Evolutionary conservation across 64 coral and sea anemone genomes (phyloP), one percentile per base, ranked within the genome.

Genomic region (Porites australiensis): DNA sequence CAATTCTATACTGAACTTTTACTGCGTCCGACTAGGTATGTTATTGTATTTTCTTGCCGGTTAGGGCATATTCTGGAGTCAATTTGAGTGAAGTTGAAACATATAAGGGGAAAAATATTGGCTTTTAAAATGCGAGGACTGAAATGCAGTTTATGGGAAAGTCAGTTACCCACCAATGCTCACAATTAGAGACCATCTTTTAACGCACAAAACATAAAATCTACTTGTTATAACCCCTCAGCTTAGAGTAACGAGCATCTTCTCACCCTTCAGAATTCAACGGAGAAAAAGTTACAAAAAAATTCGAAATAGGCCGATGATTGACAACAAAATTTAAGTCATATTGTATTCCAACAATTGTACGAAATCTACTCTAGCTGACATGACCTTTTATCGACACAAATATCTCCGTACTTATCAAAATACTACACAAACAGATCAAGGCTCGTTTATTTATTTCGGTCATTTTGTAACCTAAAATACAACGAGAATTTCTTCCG

Each of bases 381-480:
- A 84, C 81, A 84, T 20, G 62, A 84, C 48, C 81, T 68, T 45
- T 68, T 84, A 83, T 69, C 61, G 2, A 6, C 8, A 15, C 63
- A 44, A 47, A 69, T 9, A 84, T 84, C 81, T 22, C 63, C 69
- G 81, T 68, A 63, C 65, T 84, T 13, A 68, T 46, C 16, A 18
- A 21, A 57, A 67, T 51, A 50, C 81, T 51, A 84, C 62, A 84
- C 67, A 84, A 84, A 67, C 44, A 68, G 19, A 84, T 84, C 64
- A 11, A 13, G 45, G 16, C 22, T 20, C 45, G 2, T 6, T 43
- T 6, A 43, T 62, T 27, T 60, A 62, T 81, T 81, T 62, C 52
- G 23, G 52, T 61, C n/a, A 45, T 44, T 44, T 8, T 70, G 44
- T 47, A 69, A 69, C 64, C 81, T 8, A 84, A 67, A 84, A 67